Base-by-base conservation (phyloP, 2,888 invertebrate species). In the Deilephila porcellus region DNA sequence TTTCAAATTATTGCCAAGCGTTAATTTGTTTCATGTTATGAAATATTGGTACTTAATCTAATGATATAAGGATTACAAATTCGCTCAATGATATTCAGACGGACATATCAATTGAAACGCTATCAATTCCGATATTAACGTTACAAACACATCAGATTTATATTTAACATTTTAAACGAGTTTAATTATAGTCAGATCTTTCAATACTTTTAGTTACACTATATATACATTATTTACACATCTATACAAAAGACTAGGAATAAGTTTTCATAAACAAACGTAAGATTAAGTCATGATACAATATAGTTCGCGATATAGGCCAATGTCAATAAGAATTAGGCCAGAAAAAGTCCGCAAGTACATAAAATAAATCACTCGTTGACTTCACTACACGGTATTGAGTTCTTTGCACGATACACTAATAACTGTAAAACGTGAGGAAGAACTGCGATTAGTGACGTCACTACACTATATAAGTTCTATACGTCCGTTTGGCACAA, bases 401-500 rank as follows among this genome's bases (percentile, higher is more conserved):
- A 75, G 74, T 81, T 77, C 74, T 74, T 78, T 76, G 78, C 79
- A 82, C 80, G 77, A 81, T 75, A 77, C 77, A 75, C 78, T 73
- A 73, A 77, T 71, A 77, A 76, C 76, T 78, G 72, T 76, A 79
- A 75, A 79, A 82, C 77, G 81, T 84, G 84, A 88, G 92, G 91
- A 93, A 92, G 91, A 93, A 89, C 92, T 88, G 85, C 81, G 87
- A 90, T 89, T 76, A 78, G 78, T 84, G 82, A 82, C 81, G 76
- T 82, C 86, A 88, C 88, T 88, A 86, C 88, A 90, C 89, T 91
- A 88, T 75, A 82, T 83, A 83, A 84, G 84, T 88, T 91, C 87
- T 91, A 94, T 85, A 94, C 94, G 90, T 94, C 94, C 86, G 94
- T 94, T 94, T 94, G 94, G 94, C 94, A 94, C 94, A 94, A 84